Evolutionary conservation across 2,113 vertebrate genomes (phyloP), one percentile per base, ranked within the genome.

Genomic region (Dryoscopus gambensis): DNA sequence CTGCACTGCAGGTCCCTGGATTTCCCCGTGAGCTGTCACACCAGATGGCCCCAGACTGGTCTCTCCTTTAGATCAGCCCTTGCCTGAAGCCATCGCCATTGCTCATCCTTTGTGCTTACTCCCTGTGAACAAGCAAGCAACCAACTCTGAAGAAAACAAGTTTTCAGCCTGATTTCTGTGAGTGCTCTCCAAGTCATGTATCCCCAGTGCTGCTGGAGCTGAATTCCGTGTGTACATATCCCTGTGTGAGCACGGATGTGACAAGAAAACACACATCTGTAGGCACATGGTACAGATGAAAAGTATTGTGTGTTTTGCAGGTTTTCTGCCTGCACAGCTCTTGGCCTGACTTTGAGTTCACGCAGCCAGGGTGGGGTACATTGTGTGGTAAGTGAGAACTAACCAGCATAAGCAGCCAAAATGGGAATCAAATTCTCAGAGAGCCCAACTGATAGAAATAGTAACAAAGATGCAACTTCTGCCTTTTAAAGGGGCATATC

Each of bases 221-320:
- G 28, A 39, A 24, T 52, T 35, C n/a, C 2, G 3, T 2, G 1
- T 7, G 9, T 7, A 27, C 13, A 5, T 3, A 30, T 9, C 5
- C 5, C 50, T 15, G 28, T 5, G 5, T 1, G 22, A 81, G 31
- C 56, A 55, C 22, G 3, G 65, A 50, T 33, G 70, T 23, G 71
- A 60, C 63, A 56, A 0, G 3, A 19, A 56, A 84, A 12, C 35
- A 20, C 1, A 3, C 24, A 65, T 63, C 23, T 69, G 9, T 7
- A 27, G 69, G 49, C 27, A 50, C 37, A 16, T 1, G 40, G 19
- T 4, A 5, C 37, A 62, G 60, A 9, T 21, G 12, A 47, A 33
- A 35, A 30, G 13, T 2, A 11, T 5, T 59, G 13, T 9, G 35
- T 39, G n/a, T 6, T 59, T 11, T 73, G 31, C 46, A 69, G 24